These are phyloP conservation scores for Trimorus sp. DNA, from an alignment of 2,888 invertebrate species.

Conservation along the genomic window DNA sequence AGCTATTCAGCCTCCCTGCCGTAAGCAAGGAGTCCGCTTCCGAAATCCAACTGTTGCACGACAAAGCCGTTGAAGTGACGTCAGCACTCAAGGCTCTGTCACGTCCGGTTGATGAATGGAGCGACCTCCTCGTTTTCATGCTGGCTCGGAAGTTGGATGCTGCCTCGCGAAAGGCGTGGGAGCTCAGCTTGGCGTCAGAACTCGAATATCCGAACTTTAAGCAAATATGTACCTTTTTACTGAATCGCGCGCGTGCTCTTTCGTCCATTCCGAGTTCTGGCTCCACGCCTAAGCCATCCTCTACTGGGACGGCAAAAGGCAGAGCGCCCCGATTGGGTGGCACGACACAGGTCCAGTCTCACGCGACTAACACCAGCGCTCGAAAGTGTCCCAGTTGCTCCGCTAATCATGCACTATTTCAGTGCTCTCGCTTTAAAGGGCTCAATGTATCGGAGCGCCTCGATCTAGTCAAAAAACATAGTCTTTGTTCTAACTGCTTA, in stretches of 20 bases:
- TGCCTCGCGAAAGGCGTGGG: slow-evolving; percentile 56
- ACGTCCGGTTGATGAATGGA: slow-evolving; percentile 47
- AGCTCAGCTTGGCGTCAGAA: neutral
- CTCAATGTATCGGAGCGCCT: slow-evolving; percentile 2
- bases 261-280: neutral
- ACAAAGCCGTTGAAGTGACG: slow-evolving; percentile 26
- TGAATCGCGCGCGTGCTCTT: slow-evolving; percentile 8
- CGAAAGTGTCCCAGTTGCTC: slow-evolving; percentile 6
- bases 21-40: slow-evolving; percentile 27
- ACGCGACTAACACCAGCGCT: neutral
- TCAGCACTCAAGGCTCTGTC: slow-evolving; percentile 33
- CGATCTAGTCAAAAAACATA: slow-evolving; percentile 1
- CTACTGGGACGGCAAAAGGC: too few species aligned
- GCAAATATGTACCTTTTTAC: slow-evolving; percentile 15
- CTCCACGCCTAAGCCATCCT: too few species aligned
- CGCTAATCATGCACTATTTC: neutral
- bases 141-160: slow-evolving; percentile 47
- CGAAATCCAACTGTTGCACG: slow-evolving; percentile 44
- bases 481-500: slow-evolving; percentile 20
- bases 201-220: slow-evolving; percentile 14
- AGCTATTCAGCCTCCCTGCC: slow-evolving; percentile 32
- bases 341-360: slow-evolving; percentile 1
- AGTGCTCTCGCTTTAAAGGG: slow-evolving; percentile 14
- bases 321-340: too few species aligned
- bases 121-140: slow-evolving; percentile 53